Conservation (phyloP, 2,888 invertebrate species). For the Automeris io region DNA sequence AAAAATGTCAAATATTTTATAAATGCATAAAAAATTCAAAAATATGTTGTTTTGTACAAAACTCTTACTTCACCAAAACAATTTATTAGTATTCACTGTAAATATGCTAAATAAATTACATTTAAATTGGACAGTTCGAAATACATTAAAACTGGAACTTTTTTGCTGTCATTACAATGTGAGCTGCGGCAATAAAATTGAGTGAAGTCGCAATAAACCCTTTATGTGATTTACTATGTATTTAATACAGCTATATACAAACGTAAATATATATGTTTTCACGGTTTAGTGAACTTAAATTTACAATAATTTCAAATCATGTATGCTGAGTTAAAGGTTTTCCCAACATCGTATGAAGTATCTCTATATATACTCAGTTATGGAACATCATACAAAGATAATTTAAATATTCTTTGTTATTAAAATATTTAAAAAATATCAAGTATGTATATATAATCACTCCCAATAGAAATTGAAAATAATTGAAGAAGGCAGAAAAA, state of each 20-base stretch:
- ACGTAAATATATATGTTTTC: conserved; percentile 16
- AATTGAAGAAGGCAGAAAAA: too few relatives aligned
- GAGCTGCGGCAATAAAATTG: conserved; percentile 48
- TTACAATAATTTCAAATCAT: not conserved
- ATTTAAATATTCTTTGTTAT: too few relatives aligned
- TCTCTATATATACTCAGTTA: too few relatives aligned
- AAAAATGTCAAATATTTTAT: too few relatives aligned
- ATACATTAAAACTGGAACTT: conserved; percentile 2
- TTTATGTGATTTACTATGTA: conserved; percentile 71
- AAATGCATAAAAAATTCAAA: too few relatives aligned
- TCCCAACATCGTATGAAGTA: too few relatives aligned
- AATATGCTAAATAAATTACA: conserved; percentile 4
- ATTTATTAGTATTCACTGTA: conserved; percentile 1
- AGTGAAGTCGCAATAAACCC: conserved; percentile 61
- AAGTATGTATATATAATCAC: too few relatives aligned
- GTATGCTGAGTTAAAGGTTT: not conserved
- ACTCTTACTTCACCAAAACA: not conserved
- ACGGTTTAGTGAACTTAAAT: not conserved
- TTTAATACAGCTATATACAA: conserved; percentile 42
- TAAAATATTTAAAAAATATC: too few relatives aligned
- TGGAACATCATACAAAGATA: too few relatives aligned
- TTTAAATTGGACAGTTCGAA: not conserved
- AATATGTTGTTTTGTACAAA: too few relatives aligned
- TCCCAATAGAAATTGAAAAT: too few relatives aligned
- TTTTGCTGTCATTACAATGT: conserved; percentile 37